Evolutionary conservation across 2,888 invertebrate genomes (phyloP), one percentile per base, ranked within the genome.

Genomic region (Drosophila histrio): DNA sequence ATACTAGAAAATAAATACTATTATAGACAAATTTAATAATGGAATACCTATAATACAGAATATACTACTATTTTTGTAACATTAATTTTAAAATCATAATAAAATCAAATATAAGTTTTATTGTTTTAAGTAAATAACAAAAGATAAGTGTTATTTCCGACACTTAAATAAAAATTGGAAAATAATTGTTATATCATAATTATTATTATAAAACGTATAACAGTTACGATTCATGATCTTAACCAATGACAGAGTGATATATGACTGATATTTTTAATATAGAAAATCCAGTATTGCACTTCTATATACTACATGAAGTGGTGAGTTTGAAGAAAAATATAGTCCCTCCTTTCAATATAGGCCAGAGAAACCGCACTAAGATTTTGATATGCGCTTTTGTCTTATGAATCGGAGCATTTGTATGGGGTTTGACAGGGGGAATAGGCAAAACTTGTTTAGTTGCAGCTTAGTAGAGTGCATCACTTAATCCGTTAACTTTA

Each of bases 401-500:
- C 17, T 4, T 19, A 11, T 9, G 17, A 36, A 36, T 11, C 9
- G 17, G 1, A 17, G 7, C n/a, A 24, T 13, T 24, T 22, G 41
- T n/a, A 43, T n/a, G n/a, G n/a, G n/a, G n/a, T n/a, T n/a, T n/a
- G n/a, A 5, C 9, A 19, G 11, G 38, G 34, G 9, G 15, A 5
- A 17, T 6, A 7, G 34, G n/a, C 22, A 22, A 36, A 49, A 39
- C 24, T 52, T 38, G 17, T 26, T n/a, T 38, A 50, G 36, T n/a
- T 38, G 19, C 9, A 38, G 50, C 50, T 38, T 38, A 38, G 50
- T 19, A 8, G 21, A 52, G 50, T 52, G 38, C 50, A 52, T 13
- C 53, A 47, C 38, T 71, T 60, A 41, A 72, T 52, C 32, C 32
- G 26, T 43, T 60, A 50, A 53, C 70, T 72, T 65, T 50, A 71